Evolutionary conservation across 2,888 invertebrate species (phyloP), one percentile per base, ranked within the genome.

Genomic region (Eristalis arbustorum): DNA sequence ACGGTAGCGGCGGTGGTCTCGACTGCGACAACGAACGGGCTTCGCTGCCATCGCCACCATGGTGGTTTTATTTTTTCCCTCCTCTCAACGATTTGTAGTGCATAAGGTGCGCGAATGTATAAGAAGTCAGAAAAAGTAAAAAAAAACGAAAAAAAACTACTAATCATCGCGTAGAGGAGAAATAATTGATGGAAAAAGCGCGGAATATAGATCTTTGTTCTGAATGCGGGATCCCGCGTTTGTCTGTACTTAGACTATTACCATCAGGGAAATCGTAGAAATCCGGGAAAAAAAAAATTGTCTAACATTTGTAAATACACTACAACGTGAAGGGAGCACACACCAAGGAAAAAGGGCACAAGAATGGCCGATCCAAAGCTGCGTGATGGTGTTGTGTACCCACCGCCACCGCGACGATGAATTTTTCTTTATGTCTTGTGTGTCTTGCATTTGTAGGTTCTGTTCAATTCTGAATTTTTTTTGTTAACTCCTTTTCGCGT

Each of bases 171-270:
- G 72, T 73, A 73, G 68, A 69, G 64, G 18, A 81, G 67, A 75
- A 71, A 75, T 78, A 72, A 79, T 83, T 71, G 67, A 79, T 82
- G 67, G 73, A 83, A 87, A 87, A 87, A 67, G 83, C 87, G 87
- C 87, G 87, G 87, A 72, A 78, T 68, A 63, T 42, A 71, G 59
- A 82, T 79, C 83, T 83, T 83, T 79, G 83, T 83, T 75, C 64
- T 10, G 6, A 23, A 74, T 64, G 61, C 40, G 72, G 73, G 37
- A 77, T 68, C 68, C 66, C 62, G 66, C 74, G 57, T 75, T 67
- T 40, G 62, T 74, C 28, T 56, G 13, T 68, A 42, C 42, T 18
- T 18, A 18, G 49, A 18, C 49, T 49, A 49, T 49, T 18, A 3
- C 8, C 49, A 18, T 18, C 64, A 14, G 28, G 8, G 23, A n/a